Evolutionary conservation across 2,888 invertebrate species (phyloP), one percentile per base, ranked within the genome.

Genomic region (Sphinx pinastri): DNA sequence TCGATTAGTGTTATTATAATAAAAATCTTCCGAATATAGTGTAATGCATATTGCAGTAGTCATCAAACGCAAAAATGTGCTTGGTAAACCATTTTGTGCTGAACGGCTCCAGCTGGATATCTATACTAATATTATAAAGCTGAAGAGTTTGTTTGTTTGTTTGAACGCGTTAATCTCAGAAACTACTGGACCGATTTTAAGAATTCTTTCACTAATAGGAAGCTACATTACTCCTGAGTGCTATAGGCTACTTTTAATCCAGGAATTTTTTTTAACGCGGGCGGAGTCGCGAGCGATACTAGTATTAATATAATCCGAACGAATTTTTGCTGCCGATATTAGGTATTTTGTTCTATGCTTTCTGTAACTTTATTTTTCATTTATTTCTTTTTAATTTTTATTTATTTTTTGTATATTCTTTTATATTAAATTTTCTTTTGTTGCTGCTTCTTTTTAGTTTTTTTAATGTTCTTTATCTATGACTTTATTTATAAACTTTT

Each of bases 41-140:
- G 16, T n/a, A 63, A 63, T 47, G 47, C 47, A 63, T n/a, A 49
- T 49, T 63, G 63, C 47, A 63, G 47, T 47, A 47, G 12, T 45
- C 59, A 8, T 49, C 16, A 19, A 16, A 19, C 6, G n/a, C 63
- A 47, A 49, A 63, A 47, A 63, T 6, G 1, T 5, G 19, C 49
- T 63, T 63, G 47, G 63, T 12, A 63, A 6, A 14, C 12, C 19
- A 63, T 63, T 19, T 38, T 38, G 38, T 38, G 38, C 6, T 38
- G 38, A 38, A 38, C 38, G 38, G 38, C 4, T 38, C 38, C 4
- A 38, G 6, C 2, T 38, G 38, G 6, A 38, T 38, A n/a, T n/a
- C n/a, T n/a, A n/a, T n/a, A n/a, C n/a, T n/a, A n/a, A n/a, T n/a
- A n/a, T n/a, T n/a, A n/a, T n/a, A n/a, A n/a, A n/a, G n/a, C n/a